These are phyloP conservation scores for Podarcis cretensis DNA, from an alignment of 2,113 vertebrate species.

Conservation along the genomic window DNA sequence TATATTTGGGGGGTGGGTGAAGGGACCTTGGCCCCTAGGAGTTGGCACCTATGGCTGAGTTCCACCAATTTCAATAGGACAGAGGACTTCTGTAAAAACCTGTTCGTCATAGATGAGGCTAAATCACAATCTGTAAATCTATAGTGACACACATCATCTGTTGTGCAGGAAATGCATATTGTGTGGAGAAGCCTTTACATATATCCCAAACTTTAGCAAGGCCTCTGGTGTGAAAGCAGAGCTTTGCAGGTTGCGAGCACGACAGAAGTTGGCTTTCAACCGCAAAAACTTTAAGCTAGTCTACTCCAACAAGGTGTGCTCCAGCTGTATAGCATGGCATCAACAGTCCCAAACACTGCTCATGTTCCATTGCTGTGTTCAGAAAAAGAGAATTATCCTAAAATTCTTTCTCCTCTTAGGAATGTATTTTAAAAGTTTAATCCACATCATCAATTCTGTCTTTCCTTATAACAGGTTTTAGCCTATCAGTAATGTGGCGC, in stretches of 20 bases:
- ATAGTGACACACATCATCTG: neutral
- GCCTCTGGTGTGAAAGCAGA: neutral
- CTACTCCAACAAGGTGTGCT: too few species aligned
- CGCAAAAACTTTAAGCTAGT: too few species aligned
- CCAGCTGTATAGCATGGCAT: too few species aligned
- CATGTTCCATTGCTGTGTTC: neutral
- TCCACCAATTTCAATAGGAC: neutral
- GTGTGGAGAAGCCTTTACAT: neutral
- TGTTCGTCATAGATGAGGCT: neutral
- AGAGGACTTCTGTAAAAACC: neutral
- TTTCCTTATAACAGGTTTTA: too few species aligned
- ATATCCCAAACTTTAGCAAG: neutral
- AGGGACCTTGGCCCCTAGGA: too few species aligned
- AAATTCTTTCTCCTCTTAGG: neutral
- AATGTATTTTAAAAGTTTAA: neutral
- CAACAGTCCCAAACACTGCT: neutral
- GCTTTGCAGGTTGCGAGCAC: neutral
- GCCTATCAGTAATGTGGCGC: too few species aligned
- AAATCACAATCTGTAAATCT: neutral
- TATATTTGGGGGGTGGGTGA: too few species aligned
- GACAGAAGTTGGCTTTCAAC: neutral
- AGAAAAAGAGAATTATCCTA: neutral
- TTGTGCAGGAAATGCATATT: neutral
- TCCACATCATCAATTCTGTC: too few species aligned
- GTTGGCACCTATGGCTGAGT: neutral